Base-by-base conservation (phyloP, 2,113 vertebrate species). In the Cricetomys ansorgei region DNA sequence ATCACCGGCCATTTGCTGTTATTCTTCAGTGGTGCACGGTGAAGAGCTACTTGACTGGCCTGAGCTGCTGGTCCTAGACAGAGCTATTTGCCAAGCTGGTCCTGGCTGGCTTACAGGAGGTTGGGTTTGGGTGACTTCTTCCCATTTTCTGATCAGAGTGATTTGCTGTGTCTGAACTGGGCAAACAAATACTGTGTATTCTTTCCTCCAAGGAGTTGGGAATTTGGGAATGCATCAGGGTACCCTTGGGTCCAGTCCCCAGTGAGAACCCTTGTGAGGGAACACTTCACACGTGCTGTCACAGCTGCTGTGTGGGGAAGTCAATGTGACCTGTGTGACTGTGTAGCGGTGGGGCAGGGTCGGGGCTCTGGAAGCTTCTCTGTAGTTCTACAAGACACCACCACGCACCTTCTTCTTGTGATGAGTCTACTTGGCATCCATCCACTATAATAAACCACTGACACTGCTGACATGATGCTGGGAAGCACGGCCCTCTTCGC, bases 301-400 rank as follows among this genome's bases (percentile, higher is more conserved):
- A 23, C 1, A 7, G 37, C n/a, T 55, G 7, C 1, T 25, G 15
- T 7, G 50, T 69, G 83, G 12, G 17, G 67, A 27, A 37, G 2
- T 5, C 25, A 25, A 1, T 17, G 4, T 0, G 7, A 77, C 55
- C 64, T n/a, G 5, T 1, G n/a, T 53, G 50, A 37, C 23, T 50
- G 0, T 27, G 6, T n/a, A n/a, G n/a, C n/a, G n/a, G n/a, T n/a
- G 2, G 5, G 34, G 43, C 7, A 0, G 2, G 7, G 57, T 17
- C 40, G 77, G 27, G 11, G 5, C 37, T 40, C 31, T 2, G 4
- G 1, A 69, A 69, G 59, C 45, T 2, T n/a, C 34, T 0, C 0
- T 23, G 50, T 31, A 31, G 77, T 64, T 77, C 64, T 29, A 84
- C 40, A 0, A 0, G 12, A 55, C 17, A 23, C 4, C 0, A 2